Evolutionary conservation across 2,797 vertebrate species (phyloP), one percentile per base, ranked within the genome.

Genomic region (Chelon auratus): DNA sequence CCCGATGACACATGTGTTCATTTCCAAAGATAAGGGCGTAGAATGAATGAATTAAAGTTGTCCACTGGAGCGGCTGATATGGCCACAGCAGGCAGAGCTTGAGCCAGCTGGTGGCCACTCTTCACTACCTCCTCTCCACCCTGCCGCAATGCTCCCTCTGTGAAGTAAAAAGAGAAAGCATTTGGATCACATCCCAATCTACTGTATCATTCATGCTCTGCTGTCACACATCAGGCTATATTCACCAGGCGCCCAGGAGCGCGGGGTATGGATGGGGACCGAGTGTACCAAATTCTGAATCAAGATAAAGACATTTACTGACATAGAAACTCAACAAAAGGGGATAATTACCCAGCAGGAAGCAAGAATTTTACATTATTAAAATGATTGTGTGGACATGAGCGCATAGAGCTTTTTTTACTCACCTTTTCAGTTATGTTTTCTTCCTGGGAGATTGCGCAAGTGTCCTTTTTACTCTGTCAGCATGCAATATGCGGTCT

Each of bases 51-150:
- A 78, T 84, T 70, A 71, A 77, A 79, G 79, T 70, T 59, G 76
- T 80, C 75, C 80, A 76, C 52, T 72, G 74, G 66, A 86, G 76
- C 56, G 50, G 40, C 65, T 84, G 83, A 86, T 81, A 56, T 60
- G 82, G 57, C 81, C 80, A 67, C 72, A 85, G 86, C 83, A 78
- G 80, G 80, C 77, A 68, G 56, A 87, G 72, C 48, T 68, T 33
- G 54, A 79, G 76, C 87, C 90, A 90, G 88, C 86, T 89, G 88
- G 86, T 87, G 68, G 78, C 75, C 80, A 87, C 86, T 82, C 81
- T 88, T 82, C 83, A 69, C 86, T 86, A 81, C 81, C 72, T 87
- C 74, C 65, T 60, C 73, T 84, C 81, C 73, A 67, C 72, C 77
- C 48, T 55, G 42, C 65, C 65, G 69, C 82, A 76, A n/a, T 72